phyloP scores from a whole-genome alignment of 1,140 invertebrate genomes.

The Drosophila parvula region DNA sequence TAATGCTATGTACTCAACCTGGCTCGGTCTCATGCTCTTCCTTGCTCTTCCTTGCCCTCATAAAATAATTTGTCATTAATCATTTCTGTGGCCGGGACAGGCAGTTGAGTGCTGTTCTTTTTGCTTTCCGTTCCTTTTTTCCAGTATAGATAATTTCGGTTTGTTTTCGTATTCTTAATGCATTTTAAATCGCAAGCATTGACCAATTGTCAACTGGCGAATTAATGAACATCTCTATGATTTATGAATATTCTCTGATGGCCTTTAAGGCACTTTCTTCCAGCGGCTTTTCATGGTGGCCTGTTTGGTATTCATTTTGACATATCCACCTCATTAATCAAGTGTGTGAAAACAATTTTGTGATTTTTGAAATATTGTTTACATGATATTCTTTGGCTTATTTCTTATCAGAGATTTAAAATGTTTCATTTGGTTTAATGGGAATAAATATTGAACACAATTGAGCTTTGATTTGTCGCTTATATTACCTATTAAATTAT shows the following conservation, averaged over 20 bases:
- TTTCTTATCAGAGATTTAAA: not conserved
- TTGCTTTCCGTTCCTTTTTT: constrained; percentile 24
- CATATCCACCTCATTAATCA: constrained; percentile 55
- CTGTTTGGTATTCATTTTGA: constrained; percentile 44
- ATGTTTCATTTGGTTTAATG: not conserved
- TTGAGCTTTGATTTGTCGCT: not conserved
- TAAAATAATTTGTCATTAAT: constrained; percentile 76
- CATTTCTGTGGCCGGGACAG: constrained; percentile 57
- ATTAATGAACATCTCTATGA: constrained; percentile 66
- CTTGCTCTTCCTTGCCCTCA: constrained; percentile 43
- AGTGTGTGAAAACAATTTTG: constrained; percentile 23
- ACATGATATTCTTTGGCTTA: not conserved
- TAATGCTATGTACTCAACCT: constrained; percentile 57
- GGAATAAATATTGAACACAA: no score
- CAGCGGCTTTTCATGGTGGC: constrained; percentile 1
- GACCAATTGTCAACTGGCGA: constrained; percentile 72
- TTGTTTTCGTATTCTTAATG: constrained; percentile 45
- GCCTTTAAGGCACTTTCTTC: constrained; percentile 8
- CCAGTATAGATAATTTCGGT: constrained; percentile 22
- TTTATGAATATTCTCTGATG: constrained; percentile 54
- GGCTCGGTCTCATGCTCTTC: constrained; percentile 17
- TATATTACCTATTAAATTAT: no score
- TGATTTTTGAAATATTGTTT: not conserved
- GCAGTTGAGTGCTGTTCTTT: constrained; percentile 36
- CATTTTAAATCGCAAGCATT: constrained; percentile 73